Base-by-base conservation (phyloP, 1,140 invertebrate genomes). In the Oryzaephilus surinamensis region DNA sequence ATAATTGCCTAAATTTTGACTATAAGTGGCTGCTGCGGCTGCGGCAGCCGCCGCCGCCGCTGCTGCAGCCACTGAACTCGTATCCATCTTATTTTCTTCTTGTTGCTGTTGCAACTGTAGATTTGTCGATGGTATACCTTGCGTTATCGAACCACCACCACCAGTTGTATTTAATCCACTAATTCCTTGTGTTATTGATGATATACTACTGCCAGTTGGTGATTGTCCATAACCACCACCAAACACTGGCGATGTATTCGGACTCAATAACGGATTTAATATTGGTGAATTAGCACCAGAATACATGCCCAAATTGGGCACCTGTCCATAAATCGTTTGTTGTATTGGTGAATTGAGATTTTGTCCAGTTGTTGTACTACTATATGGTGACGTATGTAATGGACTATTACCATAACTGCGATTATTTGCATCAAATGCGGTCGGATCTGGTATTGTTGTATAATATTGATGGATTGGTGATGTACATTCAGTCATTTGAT, bases 81-180 rank as follows among this genome's bases (percentile, higher is more conserved):
- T 48, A 18, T 52, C 52, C 54, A 57, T 53, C 45, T 52, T 54
- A 19, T 16, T 31, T 21, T 54, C 54, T 14, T 53, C 46, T n/a
- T 45, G 45, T 18, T 43, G 17, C 20, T 23, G 45, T 32, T 42
- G 51, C 19, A 72, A 41, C 4, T 71, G 69, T 2, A 70, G 45
- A 56, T 39, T 71, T 47, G 54, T 61, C 41, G 44, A 72, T 0
- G 75, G 72, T 1, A 71, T 81, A 44, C 81, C 81, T 53, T 82
- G 71, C 0, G 79, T 83, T 21, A 85, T 85, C n/a, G 80, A 83
- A 21, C 77, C 77, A 12, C 78, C 73, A n/a, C n/a, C 11, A 4
- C 70, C 68, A 4, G 64, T 60, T 1, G 74, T 77, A 48, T 74
- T 75, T 7, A 77, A 49, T 26, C 68, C 73, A 27, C 74, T 76